These are phyloP conservation scores for Gymnoscopelus braueri DNA, from an alignment of 2,797 vertebrate species.

Conservation along the genomic window DNA sequence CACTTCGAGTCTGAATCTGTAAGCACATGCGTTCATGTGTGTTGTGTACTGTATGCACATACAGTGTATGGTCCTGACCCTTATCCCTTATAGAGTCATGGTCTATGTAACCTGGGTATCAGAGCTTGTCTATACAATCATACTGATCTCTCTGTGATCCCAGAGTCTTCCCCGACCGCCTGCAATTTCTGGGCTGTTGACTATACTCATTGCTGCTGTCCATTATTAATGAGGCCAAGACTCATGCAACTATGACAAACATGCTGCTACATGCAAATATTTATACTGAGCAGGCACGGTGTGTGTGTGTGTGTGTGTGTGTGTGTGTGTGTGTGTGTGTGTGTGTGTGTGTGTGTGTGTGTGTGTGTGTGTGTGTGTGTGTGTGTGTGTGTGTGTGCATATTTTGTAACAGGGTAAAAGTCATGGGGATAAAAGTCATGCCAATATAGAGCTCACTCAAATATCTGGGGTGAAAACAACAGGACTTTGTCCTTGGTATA, in stretches of 20 bases:
- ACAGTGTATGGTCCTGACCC: background rate
- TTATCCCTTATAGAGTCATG: background rate
- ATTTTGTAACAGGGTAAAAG: no score
- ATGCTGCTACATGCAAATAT: conserved; percentile 44
- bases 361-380: conserved; percentile 10
- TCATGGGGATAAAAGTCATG: conserved; percentile 1
- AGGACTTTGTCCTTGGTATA: background rate
- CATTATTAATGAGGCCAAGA: conserved; percentile 33
- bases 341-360: conserved; percentile 18
- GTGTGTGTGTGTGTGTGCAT: conserved; percentile 13
- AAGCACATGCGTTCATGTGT: background rate
- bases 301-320: conserved; percentile 19
- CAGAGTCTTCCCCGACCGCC: background rate
- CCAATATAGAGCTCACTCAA: conserved; percentile 8
- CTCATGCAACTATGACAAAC: conserved; percentile 32
- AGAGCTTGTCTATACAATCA: conserved; percentile 23
- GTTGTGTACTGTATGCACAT: background rate
- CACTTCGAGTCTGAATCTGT: no score
- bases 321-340: conserved; percentile 3
- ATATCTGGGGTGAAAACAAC: conserved; percentile 22
- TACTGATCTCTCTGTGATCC: conserved; percentile 34
- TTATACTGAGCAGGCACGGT: conserved; percentile 47
- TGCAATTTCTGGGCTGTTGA: conserved; percentile 9
- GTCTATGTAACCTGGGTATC: conserved; percentile 35
- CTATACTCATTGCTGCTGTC: conserved; percentile 23